Conservation (phyloP, 2,113 vertebrate species). For the Zonotrichia leucophrys region DNA sequence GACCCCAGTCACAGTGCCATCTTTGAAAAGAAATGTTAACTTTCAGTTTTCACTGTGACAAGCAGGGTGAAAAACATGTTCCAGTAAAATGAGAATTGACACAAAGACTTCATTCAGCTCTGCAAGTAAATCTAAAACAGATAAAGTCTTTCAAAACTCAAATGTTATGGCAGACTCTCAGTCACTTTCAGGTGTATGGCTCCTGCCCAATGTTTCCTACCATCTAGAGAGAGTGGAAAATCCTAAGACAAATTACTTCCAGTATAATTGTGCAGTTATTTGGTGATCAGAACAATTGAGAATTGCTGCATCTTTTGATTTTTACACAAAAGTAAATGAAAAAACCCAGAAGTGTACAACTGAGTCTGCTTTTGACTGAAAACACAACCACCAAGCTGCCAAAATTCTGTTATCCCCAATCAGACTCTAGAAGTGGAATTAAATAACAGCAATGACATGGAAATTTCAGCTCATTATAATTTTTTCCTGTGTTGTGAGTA, state of each 20-base stretch:
- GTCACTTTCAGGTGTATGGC: not conserved
- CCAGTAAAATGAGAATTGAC: not conserved
- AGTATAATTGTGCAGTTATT: not conserved
- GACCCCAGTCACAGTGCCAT: not conserved
- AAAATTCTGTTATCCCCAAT: not conserved
- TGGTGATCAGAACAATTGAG: not conserved
- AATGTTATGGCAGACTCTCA: rapidly evolving
- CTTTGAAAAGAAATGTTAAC: not conserved
- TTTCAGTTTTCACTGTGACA: not conserved
- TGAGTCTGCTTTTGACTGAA: not conserved
- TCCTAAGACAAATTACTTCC: not conserved
- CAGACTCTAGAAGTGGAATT: not conserved
- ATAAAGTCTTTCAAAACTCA: not conserved
- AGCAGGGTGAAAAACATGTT: not conserved
- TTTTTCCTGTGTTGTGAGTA: not conserved
- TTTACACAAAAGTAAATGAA: not conserved
- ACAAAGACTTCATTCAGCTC: not conserved
- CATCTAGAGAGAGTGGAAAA: not conserved
- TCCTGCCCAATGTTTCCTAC: not conserved
- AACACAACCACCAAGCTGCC: not conserved
- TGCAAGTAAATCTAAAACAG: not conserved
- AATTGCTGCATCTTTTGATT: not conserved
- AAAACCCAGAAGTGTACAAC: not conserved
- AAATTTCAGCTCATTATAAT: not conserved
- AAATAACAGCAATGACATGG: not conserved